Evolutionary conservation across 2,113 vertebrate genomes (phyloP).

Genomic region (mouse (Mus musculus)): DNA sequence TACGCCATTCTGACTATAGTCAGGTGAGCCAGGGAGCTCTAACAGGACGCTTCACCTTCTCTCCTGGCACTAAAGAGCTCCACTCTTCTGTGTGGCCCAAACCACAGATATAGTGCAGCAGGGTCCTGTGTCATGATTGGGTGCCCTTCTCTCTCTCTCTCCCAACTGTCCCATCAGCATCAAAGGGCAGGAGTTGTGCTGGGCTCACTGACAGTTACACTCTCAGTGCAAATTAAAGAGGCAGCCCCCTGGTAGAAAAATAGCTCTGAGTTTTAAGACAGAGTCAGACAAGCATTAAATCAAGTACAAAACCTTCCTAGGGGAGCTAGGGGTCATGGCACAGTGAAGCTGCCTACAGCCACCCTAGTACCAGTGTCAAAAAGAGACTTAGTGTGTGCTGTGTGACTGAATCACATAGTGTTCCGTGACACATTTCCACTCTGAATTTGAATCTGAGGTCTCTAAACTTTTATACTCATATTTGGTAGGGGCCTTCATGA

Average conservation of each 20-base stretch:
- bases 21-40: neutral
- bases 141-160: neutral
- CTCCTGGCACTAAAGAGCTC: neutral
- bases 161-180: neutral
- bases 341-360: neutral
- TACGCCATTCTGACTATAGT: neutral
- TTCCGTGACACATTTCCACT: neutral
- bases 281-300: neutral
- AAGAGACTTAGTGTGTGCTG: neutral
- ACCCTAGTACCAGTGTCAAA: neutral
- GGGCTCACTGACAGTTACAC: neutral
- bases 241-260: neutral
- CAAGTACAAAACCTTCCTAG: neutral
- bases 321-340: neutral
- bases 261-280: neutral
- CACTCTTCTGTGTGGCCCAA: neutral
- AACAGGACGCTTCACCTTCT: neutral
- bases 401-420: neutral
- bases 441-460: neutral
- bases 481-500: neutral
- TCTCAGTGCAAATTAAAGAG: conserved; percentile 9
- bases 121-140: neutral
- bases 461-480: neutral
- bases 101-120: neutral
- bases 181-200: neutral